phyloP scores from a whole-genome alignment of 2,888 invertebrate genomes.

The Luperina nickerlii region DNA sequence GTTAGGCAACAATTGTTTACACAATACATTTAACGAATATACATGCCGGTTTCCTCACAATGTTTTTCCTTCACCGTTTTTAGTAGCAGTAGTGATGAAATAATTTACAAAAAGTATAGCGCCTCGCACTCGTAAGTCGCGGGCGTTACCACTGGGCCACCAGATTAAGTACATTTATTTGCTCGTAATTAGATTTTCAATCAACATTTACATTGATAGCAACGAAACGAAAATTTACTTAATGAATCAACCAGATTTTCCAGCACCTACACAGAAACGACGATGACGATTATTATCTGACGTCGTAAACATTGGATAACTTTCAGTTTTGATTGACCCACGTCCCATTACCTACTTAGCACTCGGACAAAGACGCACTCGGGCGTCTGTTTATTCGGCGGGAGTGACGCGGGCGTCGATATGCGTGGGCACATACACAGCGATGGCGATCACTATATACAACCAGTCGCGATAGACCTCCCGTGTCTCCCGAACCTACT shows the following conservation, averaged over 20 bases:
- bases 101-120: background rate
- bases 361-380: slow-evolving; percentile 48
- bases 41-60: background rate
- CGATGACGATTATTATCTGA: slow-evolving; percentile 27
- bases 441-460: slow-evolving; percentile 73
- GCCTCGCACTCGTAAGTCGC: background rate
- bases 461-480: slow-evolving; percentile 74
- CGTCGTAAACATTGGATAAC: slow-evolving; percentile 35
- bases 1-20: too few species aligned
- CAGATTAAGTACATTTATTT: background rate
- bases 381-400: slow-evolving; percentile 76
- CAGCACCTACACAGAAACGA: slow-evolving; percentile 6
- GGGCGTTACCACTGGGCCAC: background rate
- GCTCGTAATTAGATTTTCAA: background rate
- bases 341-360: slow-evolving; percentile 31
- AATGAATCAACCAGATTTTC: slow-evolving; percentile 12
- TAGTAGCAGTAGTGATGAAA: background rate
- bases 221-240: slow-evolving; percentile 2
- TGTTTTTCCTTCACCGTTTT: background rate
- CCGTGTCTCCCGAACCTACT: slow-evolving; percentile 60
- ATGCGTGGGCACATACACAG: slow-evolving; percentile 80
- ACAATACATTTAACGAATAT: too few species aligned
- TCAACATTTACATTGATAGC: background rate
- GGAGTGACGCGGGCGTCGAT: slow-evolving; percentile 80
- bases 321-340: slow-evolving; percentile 41